Conservation (phyloP, 2,113 vertebrate species). For the Halcyon malimbica region DNA sequence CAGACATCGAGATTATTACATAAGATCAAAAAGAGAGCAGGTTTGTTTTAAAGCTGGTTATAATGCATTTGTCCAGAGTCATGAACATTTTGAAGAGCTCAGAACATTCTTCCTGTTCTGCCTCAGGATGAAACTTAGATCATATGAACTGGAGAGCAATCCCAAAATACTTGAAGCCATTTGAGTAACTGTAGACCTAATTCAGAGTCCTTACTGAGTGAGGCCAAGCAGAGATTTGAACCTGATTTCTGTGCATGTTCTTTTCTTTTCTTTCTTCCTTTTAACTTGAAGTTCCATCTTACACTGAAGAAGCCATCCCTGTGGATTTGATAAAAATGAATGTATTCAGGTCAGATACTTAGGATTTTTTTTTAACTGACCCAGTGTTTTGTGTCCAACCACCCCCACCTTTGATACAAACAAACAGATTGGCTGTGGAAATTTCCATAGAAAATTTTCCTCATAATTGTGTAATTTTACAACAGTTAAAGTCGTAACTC, state of each 20-base stretch:
- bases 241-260: not conserved
- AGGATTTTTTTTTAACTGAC: not conserved
- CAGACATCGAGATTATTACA: not conserved
- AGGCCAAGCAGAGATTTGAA: constrained; percentile 23
- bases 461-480: not conserved
- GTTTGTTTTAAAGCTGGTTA: not conserved
- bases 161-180: not conserved
- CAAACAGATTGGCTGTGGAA: not conserved
- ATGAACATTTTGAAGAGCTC: not conserved
- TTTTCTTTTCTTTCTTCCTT: constrained; percentile 3
- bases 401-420: not conserved
- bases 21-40: not conserved
- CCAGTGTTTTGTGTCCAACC: not conserved
- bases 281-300: not conserved
- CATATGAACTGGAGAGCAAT: not conserved
- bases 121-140: constrained; percentile 9
- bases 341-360: not conserved
- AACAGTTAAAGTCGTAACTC: not conserved
- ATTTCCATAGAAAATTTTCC: not conserved
- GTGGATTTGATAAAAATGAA: not conserved
- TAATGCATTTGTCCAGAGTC: not conserved
- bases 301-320: not conserved
- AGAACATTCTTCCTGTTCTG: constrained; percentile 11
- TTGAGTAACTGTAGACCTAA: not conserved
- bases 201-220: not conserved